Evolutionary conservation across 37 sponge, comb jelly and placozoan species (phyloP), one percentile per base, ranked within the genome.

Genomic region (Cliona cf. orientalis): DNA sequence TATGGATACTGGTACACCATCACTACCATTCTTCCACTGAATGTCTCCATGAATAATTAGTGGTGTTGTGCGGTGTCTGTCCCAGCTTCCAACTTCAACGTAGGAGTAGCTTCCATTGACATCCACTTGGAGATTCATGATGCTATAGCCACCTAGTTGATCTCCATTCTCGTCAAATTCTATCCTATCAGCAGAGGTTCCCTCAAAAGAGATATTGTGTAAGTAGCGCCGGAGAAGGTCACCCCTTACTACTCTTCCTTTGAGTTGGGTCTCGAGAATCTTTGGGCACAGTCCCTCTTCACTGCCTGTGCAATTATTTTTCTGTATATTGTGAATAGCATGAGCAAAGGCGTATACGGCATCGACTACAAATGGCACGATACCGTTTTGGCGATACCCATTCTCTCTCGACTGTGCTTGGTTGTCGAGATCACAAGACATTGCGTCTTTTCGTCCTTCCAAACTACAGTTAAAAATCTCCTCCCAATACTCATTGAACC

Each of bases 311-410:
- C 86, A 92, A 0, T 32, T 0, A 43, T 3, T 46, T 46, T 49
- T 45, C 29, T 76, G 70, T 44, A 94, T 49, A 38, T 83, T 61
- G 31, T 79, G 80, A 5, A 95, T 55, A 23, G 95, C 79, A 70
- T 81, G 41, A 0, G 90, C 95, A 53, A 91, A 61, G 12, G 92
- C 95, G 56, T 80, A 75, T 14, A 92, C 83, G 22, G 95, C 95
- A 72, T 95, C 92, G 11, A 92, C 80, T 31, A 64, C 55, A 34
- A 89, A 84, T 23, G 89, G 60, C 21, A 92, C 86, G 11, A 84
- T 84, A 35, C 78, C 63, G 49, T 87, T 78, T 35, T 88, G 83
- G 9, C n/a, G 12, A 28, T 77, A 78, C 2, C 21, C 35, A 39
- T 9, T 42, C 23, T 42, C 43, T 21, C 6, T 14, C 9, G 72